Evolutionary conservation across 2,113 vertebrate genomes (phyloP).

Genomic region (Zapus hudsonius): DNA sequence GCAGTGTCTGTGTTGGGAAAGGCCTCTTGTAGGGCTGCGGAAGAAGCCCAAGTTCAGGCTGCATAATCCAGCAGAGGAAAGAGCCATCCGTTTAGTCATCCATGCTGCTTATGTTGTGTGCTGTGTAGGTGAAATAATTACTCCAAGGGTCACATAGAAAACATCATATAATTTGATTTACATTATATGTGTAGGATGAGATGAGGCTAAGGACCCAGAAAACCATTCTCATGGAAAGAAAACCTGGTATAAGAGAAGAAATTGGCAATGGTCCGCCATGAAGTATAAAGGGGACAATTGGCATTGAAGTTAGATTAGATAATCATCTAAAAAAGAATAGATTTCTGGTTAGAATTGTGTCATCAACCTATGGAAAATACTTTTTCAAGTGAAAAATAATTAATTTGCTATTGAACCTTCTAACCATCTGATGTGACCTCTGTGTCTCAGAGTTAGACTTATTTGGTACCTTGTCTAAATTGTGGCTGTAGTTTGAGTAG

Average conservation of each 20-base stretch:
- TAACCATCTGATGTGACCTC: background rate
- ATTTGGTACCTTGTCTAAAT: too few relatives aligned
- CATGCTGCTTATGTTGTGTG: background rate
- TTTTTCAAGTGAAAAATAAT: background rate
- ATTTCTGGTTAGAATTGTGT: background rate
- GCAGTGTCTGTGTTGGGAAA: background rate
- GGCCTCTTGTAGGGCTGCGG: background rate
- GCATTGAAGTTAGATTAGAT: too few relatives aligned
- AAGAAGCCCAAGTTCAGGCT: background rate
- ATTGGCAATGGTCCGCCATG: too few relatives aligned
- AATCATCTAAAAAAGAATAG: background rate
- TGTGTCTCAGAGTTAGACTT: too few relatives aligned
- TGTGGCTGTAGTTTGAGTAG: too few relatives aligned
- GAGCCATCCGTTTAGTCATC: background rate
- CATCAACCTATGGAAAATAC: too few relatives aligned
- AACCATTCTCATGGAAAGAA: too few relatives aligned
- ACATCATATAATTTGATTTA: background rate
- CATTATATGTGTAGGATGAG: background rate
- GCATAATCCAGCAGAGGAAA: background rate
- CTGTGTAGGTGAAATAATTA: background rate
- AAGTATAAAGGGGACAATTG: too few relatives aligned
- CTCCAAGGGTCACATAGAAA: background rate
- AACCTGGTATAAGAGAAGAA: too few relatives aligned
- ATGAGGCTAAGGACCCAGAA: too few relatives aligned
- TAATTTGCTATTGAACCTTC: background rate